Evolutionary conservation across 2,888 invertebrate species (phyloP).

Genomic region (Spicauda simplicius): DNA sequence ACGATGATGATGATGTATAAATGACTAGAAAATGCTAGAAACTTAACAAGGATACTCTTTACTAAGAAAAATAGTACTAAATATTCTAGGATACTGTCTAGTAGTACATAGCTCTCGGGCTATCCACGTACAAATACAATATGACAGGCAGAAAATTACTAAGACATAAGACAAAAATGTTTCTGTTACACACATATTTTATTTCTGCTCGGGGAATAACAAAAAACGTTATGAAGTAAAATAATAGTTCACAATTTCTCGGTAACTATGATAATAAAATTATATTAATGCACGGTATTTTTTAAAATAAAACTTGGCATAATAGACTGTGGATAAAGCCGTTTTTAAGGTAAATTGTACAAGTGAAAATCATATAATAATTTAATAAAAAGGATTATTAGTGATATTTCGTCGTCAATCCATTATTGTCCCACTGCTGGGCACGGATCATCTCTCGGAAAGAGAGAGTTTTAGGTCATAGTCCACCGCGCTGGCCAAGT

Average conservation of each 20-base stretch:
- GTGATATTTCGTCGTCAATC: too few species aligned
- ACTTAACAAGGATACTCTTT: background rate
- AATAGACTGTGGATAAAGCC: too few species aligned
- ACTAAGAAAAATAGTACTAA: background rate
- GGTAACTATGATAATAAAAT: too few species aligned
- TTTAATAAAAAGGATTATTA: too few species aligned
- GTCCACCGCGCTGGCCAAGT: too few species aligned
- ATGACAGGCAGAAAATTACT: background rate
- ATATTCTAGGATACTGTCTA: background rate
- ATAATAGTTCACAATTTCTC: background rate
- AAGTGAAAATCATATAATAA: too few species aligned
- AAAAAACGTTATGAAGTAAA: background rate
- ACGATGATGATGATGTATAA: too few species aligned
- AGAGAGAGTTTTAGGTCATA: too few species aligned
- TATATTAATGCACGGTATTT: background rate
- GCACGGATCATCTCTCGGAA: too few species aligned
- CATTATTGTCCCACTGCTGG: too few species aligned
- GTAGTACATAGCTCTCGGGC: background rate
- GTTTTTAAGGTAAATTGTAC: too few species aligned
- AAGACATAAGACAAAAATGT: conserved; percentile 4
- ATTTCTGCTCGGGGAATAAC: conserved; percentile 1
- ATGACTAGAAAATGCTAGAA: too few species aligned
- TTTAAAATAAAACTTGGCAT: background rate
- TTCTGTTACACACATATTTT: conserved; percentile 14
- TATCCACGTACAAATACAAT: background rate